Evolutionary conservation across 1,140 invertebrate genomes (phyloP), one percentile per base, ranked within the genome.

Genomic region (Drosophila murphyi): DNA sequence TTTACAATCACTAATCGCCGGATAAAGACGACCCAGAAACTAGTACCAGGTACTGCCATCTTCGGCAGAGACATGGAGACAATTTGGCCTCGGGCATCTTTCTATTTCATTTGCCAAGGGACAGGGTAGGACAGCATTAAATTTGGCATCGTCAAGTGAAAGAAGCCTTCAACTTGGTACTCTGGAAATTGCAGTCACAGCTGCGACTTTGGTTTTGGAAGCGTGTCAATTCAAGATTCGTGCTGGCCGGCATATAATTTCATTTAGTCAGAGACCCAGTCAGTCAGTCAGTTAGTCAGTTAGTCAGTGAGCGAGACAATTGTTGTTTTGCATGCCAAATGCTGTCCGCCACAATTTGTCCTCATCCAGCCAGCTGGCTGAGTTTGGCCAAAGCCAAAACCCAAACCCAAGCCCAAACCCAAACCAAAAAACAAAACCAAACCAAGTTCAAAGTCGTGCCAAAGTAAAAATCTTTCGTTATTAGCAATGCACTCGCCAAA

Each of bases 391-490:
- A 71, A 51, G 48, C 51, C 47, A 41, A 76, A 76, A 54, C 56
- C 29, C 20, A 20, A 20, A 20, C 20, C 20, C 20, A 20, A 20
- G 1, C 20, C 31, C 47, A 20, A 67, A 47, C 50, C 41, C 5
- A 57, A 57, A 68, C 50, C 3, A 41, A 5, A 60, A 52, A 52
- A 57, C 28, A 68, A 76, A 77, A 71, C 70, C 63, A 64, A 63
- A 68, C 65, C 85, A 89, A 88, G 85, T 88, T 88, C 85, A 89
- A 88, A 88, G 85, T 88, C 85, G 85, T 88, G 85, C 85, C 71
- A 76, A 75, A 78, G 68, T 68, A 68, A 79, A 20, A 76, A 75
- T 75, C 75, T 78, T 75, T 67, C 76, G 60, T 72, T 75, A 78
- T 80, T 78, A 78, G 65, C 78, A 60, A 45, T 32, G 31, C 39